Percentiles rank a stretch among this genome's conserved stretches.
These are phyloP conservation scores for Procambarus virginalis DNA, from an alignment of 1,140 invertebrate genomes.

Conservation along the genomic window DNA sequence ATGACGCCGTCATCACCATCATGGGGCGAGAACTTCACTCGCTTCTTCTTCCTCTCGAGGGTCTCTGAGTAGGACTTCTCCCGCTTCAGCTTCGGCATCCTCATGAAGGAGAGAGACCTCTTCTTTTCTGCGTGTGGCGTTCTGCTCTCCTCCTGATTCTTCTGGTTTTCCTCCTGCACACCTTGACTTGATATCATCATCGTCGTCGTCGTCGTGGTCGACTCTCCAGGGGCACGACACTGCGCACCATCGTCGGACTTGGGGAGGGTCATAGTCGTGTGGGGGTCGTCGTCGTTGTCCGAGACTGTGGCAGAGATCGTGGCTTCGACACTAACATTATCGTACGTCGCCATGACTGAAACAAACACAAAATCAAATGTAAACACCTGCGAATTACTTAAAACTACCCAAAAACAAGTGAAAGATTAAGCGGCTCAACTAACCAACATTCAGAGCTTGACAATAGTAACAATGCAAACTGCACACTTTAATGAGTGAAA, in stretches of 20 bases:
- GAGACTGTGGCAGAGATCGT: constrained; percentile 63
- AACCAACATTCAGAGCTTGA: too few relatives aligned
- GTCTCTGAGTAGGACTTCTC: constrained; percentile 56
- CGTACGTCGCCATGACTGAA: constrained; percentile 49
- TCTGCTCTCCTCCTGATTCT: not conserved
- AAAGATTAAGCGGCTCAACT: too few relatives aligned
- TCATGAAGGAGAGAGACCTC: constrained; percentile 6
- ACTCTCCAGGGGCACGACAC: constrained; percentile 45
- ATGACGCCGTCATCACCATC: constrained; percentile 37
- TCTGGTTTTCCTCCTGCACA: constrained; percentile 8
- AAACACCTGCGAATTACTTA: not conserved
- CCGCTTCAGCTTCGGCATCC: constrained; percentile 51
- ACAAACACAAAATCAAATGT: not conserved
- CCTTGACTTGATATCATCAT: not conserved
- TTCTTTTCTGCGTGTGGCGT: not conserved
- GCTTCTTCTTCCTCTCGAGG: constrained; percentile 58
- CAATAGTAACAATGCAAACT: too few relatives aligned
- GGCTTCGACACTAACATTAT: constrained; percentile 25
- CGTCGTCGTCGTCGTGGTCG: constrained; percentile 3
- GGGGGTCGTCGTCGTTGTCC: constrained; percentile 53
- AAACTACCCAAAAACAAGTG: too few relatives aligned
- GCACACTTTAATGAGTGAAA: too few relatives aligned
- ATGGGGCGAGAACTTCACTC: constrained; percentile 51
- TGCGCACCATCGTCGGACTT: constrained; percentile 60
- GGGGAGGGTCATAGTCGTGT: constrained; percentile 37